Evolutionary conservation across 2,113 vertebrate species (phyloP), one percentile per base, ranked within the genome.

Genomic region (Tupaia chinensis): DNA sequence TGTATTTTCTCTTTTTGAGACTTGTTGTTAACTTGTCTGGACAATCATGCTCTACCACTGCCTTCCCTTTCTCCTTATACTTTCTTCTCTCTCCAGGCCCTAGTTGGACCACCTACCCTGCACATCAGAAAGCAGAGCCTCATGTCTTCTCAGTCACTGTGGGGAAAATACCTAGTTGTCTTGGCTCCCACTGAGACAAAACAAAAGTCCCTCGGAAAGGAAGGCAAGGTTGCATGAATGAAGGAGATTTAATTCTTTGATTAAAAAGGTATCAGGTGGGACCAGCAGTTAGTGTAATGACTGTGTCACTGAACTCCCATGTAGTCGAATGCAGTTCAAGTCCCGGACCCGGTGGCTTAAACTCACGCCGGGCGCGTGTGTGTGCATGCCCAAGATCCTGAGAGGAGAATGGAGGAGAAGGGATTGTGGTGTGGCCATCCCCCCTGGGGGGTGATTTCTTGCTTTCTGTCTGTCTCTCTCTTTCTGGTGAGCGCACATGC

Each of bases 91-190:
- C 22, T 17, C 11, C 82, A 80, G 56, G 13, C 16, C 34, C 10
- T 11, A 1, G n/a, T 25, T 32, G 17, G 25, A 77, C 73, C 13
- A 56, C 22, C n/a, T 65, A 25, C 44, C 22, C 23, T n/a, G 34
- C 7, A 8, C 3, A 9, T 72, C 61, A 53, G 60, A 80, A 87
- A 61, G 29, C 63, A 84, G 44, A 92, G 17, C 20, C 9, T 14
- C 0, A 0, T 0, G 19, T 70, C 68, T 32, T 32, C 86, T 34
- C 23, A 89, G 66, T 2, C 9, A 1, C 12, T 77, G 13, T n/a
- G 34, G 20, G 69, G n/a, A 66, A 77, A 72, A 54, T 32, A 58
- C 2, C 74, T 56, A 0, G 1, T 22, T n/a, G 65, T 27, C 14
- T 3, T 10, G 7, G 54, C 53, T 87, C 53, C 29, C n/a, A 80